phyloP scores from a whole-genome alignment of 1,140 invertebrate species.

The Drosophila kurseongensis region DNA sequence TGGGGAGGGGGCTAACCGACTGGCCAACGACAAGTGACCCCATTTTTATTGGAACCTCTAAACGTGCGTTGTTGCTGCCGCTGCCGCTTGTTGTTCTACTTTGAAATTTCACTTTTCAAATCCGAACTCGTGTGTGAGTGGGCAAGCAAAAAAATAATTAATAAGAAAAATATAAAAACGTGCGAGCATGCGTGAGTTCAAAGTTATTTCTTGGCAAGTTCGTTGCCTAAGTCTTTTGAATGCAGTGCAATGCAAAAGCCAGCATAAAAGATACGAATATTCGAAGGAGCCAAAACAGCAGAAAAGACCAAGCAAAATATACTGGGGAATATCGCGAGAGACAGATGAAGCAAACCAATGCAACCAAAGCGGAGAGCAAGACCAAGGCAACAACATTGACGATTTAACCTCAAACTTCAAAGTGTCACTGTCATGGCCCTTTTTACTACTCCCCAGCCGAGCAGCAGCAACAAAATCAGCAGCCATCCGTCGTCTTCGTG shows the following conservation, averaged over 20 bases:
- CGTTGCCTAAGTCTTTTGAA: slow-evolving; percentile 60
- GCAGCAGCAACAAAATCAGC: slow-evolving; percentile 29
- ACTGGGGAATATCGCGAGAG: slow-evolving; percentile 51
- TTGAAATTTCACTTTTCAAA: slow-evolving; percentile 81
- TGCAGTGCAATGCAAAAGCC: slow-evolving; percentile 20
- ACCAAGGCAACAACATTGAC: slow-evolving; percentile 70
- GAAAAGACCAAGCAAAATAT: slow-evolving; percentile 32
- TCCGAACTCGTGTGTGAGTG: slow-evolving; percentile 28
- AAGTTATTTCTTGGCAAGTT: slow-evolving; percentile 50
- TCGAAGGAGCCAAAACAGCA: slow-evolving; percentile 1
- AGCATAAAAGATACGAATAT: not conserved
- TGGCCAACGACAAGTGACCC: slow-evolving; percentile 76
- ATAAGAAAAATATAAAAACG: slow-evolving; percentile 67
- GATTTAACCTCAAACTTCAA: slow-evolving; percentile 83
- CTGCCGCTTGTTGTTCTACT: slow-evolving; percentile 69
- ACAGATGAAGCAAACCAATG: slow-evolving; percentile 38
- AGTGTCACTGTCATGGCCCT: slow-evolving; percentile 84
- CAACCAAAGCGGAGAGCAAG: slow-evolving; percentile 26
- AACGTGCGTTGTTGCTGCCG: slow-evolving; percentile 49
- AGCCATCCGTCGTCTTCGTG: slow-evolving; percentile 41
- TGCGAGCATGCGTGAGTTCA: slow-evolving; percentile 40
- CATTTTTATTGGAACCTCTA: slow-evolving; percentile 76
- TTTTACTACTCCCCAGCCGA: slow-evolving; percentile 69
- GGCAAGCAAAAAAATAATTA: slow-evolving; percentile 58
- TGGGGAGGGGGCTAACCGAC: slow-evolving; percentile 16